Evolutionary conservation across 2,113 vertebrate genomes (phyloP).

Genomic region (Mirza zaza): DNA sequence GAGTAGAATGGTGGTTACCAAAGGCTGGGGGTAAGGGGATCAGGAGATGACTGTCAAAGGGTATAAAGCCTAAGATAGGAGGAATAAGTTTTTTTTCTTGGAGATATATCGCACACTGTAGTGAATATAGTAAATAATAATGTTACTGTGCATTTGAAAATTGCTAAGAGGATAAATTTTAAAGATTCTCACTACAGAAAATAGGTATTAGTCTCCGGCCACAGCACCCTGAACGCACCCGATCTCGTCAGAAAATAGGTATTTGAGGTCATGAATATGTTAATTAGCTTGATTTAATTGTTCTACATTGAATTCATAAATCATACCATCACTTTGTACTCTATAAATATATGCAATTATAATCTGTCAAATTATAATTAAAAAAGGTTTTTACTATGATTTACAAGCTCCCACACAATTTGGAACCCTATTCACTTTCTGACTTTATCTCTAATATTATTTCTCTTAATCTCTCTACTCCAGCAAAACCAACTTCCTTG

Average conservation of each 20-base stretch:
- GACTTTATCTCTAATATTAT: background rate
- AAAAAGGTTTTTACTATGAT: background rate
- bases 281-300: background rate
- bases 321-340: background rate
- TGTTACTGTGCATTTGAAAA: background rate
- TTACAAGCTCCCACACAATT: background rate
- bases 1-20: background rate
- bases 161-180: background rate
- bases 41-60: background rate
- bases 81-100: background rate
- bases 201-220: no score
- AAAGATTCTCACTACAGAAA: background rate
- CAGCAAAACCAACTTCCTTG: background rate
- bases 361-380: background rate
- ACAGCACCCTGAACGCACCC: no score
- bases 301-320: background rate
- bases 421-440: background rate
- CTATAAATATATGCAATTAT: background rate
- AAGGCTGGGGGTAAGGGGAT: no score
- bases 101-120: background rate
- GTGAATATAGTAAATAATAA: background rate
- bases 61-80: background rate
- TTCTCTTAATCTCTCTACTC: background rate
- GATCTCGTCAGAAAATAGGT: background rate
- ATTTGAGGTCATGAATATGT: background rate